Percentiles rank a stretch among this genome's conserved stretches.
phyloP scores from a whole-genome alignment of 2,888 invertebrate genomes.

The Zele albiditarsus region DNA sequence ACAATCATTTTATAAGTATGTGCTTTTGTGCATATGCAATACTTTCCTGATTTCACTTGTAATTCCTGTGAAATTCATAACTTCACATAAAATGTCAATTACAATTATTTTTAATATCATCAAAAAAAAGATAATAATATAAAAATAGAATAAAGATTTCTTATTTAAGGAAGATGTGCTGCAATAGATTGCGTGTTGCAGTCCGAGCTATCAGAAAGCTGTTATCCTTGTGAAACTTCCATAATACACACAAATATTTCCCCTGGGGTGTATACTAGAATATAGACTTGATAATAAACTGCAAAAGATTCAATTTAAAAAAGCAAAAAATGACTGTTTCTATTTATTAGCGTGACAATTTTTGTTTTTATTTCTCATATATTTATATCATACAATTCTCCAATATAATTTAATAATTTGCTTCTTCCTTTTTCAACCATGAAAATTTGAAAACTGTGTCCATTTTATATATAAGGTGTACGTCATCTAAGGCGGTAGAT shows the following conservation, averaged over 20 bases:
- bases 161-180: neutral
- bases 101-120: neutral
- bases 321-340: neutral
- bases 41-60: neutral
- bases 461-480: neutral
- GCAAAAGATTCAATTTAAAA: neutral
- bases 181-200: neutral
- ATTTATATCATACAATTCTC: neutral
- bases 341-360: neutral
- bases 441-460: neutral
- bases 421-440: neutral
- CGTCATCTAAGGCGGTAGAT: conserved; percentile 5
- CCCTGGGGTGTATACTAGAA: neutral
- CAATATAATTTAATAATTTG: neutral
- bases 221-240: neutral
- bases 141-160: neutral
- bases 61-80: neutral
- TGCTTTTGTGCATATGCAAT: neutral
- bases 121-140: neutral
- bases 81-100: neutral
- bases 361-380: neutral
- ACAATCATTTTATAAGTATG: neutral
- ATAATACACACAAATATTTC: neutral
- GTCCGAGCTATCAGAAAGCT: neutral
- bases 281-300: neutral